A percentile compares a stretch with the other conserved stretches of the same genome.
Evolutionary conservation across 2,888 invertebrate species (phyloP).

Genomic region (Tenthredo mesomela): DNA sequence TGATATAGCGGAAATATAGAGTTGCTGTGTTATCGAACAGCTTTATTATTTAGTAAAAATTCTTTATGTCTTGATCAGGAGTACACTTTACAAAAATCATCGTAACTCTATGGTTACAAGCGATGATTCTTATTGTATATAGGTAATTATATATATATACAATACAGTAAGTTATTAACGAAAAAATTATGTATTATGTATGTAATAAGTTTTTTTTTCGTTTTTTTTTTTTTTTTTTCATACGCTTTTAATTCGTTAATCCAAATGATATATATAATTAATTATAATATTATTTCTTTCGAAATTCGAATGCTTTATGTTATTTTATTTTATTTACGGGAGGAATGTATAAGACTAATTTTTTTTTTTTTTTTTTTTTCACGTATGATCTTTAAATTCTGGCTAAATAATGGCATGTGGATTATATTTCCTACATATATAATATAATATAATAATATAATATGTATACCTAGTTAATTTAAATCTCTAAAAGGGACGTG

Average conservation of each 20-base stretch:
- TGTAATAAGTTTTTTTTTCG: conserved; percentile 1
- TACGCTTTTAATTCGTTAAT: neutral
- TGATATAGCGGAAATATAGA: conserved; percentile 72
- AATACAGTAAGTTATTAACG: conserved; percentile 61
- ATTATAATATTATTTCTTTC: conserved; percentile 13
- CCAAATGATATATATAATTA: neutral
- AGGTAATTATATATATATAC: conserved; percentile 71
- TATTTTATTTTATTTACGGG: neutral
- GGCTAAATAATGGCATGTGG: conserved; percentile 57
- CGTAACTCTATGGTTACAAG: conserved; percentile 70
- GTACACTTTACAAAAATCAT: conserved; percentile 74
- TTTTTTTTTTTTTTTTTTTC: neutral
- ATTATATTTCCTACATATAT: conserved; percentile 48
- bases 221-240: neutral
- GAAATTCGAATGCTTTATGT: conserved; percentile 4
- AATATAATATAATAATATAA: conserved; percentile 29
- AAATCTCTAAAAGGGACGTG: conserved; percentile 55
- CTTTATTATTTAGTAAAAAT: conserved; percentile 68
- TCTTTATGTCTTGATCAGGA: conserved; percentile 71
- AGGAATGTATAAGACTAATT: conserved; percentile 36
- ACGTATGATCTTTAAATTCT: conserved; percentile 39
- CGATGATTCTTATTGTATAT: conserved; percentile 72
- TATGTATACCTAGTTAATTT: conserved; percentile 54
- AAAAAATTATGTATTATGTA: neutral
- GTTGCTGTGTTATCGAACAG: conserved; percentile 69